phyloP scores from a whole-genome alignment of 2,888 invertebrate species.

The Drosophila borealis region DNA sequence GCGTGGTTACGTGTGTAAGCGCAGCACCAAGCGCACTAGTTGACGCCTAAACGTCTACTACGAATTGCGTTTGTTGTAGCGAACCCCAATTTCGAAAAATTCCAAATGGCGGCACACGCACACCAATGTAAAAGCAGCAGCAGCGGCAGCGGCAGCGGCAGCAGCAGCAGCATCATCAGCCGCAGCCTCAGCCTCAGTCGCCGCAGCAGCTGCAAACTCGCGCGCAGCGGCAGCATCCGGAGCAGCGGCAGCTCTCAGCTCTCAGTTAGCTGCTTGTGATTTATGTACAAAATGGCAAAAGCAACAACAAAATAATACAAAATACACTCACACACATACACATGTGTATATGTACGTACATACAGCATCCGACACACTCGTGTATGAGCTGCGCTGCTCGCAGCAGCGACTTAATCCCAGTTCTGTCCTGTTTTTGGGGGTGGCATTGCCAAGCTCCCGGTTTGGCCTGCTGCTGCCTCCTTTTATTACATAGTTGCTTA shows the following conservation, averaged over 20 bases:
- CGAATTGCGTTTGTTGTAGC: constrained; percentile 85
- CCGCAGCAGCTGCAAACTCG: constrained; percentile 16
- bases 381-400: constrained; percentile 43
- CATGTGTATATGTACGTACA: constrained; percentile 17
- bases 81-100: constrained; percentile 85
- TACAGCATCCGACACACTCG: constrained; percentile 39
- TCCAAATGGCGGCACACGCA: constrained; percentile 82
- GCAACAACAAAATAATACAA: constrained; percentile 68
- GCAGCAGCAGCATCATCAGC: constrained; percentile 4
- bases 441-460: constrained; percentile 55
- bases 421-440: constrained; percentile 68
- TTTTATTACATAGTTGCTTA: constrained; percentile 73
- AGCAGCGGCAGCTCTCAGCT: constrained; percentile 52
- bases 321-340: constrained; percentile 42
- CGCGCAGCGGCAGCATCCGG: constrained; percentile 24
- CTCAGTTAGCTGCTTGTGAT: constrained; percentile 67
- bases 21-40: constrained; percentile 86
- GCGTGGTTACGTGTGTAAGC: constrained; percentile 83
- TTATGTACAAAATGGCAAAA: constrained; percentile 76
- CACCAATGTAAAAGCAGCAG: constrained; percentile 40
- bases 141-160: constrained; percentile 25
- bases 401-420: constrained; percentile 75
- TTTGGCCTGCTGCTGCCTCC: constrained; percentile 23
- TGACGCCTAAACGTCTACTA: constrained; percentile 86
- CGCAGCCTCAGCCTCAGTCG: constrained; percentile 13